Conservation (phyloP, 2,888 invertebrate species). For the Acronicta leporina region DNA sequence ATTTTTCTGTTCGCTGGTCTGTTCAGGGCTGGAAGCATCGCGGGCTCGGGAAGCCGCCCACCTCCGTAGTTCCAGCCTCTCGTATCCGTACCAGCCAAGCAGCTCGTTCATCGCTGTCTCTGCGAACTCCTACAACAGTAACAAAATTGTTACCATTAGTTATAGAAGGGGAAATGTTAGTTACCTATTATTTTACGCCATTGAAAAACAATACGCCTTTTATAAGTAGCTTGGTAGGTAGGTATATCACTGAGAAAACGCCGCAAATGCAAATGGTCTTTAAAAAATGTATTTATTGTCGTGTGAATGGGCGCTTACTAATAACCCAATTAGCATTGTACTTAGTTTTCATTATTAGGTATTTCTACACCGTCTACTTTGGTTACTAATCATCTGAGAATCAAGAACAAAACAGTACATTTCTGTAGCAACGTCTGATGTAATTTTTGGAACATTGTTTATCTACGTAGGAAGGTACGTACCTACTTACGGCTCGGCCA, state of each 20-base stretch:
- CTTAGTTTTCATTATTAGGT: no score
- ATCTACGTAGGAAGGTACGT: constrained; percentile 16
- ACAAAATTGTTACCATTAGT: neutral
- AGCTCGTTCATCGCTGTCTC: constrained; percentile 98
- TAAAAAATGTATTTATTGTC: no score
- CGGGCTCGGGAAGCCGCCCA: constrained; percentile 84
- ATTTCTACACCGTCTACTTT: no score
- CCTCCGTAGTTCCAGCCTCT: constrained; percentile 90
- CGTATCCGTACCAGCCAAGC: constrained; percentile 97
- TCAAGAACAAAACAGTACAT: constrained; percentile 7
- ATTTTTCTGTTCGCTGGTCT: constrained; percentile 75
- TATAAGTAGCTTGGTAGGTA: no score
- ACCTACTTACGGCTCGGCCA: constrained; percentile 24
- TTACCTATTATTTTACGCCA: no score
- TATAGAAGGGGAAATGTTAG: neutral
- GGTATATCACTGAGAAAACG: no score
- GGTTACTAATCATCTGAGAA: constrained; percentile 9
- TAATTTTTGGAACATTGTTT: constrained; percentile 26
- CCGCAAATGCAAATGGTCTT: no score
- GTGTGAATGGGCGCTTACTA: no score
- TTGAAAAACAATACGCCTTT: no score
- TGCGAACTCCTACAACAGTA: constrained; percentile 93
- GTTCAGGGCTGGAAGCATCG: constrained; percentile 86
- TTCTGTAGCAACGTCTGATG: constrained; percentile 24
- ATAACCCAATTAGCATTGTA: no score